Base-by-base conservation (phyloP, 2,888 invertebrate genomes). In the Tetheella fluctuosa region DNA sequence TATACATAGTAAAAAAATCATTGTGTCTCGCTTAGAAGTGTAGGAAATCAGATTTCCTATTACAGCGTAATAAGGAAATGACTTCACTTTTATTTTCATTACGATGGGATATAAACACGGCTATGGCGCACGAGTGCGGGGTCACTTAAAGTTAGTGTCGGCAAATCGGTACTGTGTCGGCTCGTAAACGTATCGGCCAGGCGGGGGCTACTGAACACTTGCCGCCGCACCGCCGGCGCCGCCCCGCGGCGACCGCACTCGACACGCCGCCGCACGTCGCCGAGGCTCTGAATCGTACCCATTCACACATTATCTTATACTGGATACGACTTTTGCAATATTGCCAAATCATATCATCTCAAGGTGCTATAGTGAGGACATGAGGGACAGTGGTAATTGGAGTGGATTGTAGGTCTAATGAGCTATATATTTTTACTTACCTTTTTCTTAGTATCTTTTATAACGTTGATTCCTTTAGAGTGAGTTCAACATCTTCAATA, bases 171-270 rank as follows among this genome's bases (percentile, higher is more conserved):
- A 48, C 48, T 48, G 48, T 88, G 90, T 86, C 88, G 87, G 89
- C 90, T 90, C 90, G 91, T 91, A 91, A 91, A 90, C 89, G 91
- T 91, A 91, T 88, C 89, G 88, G 85, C 77, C 79, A 80, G 77
- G 81, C 84, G 79, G 81, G 79, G 82, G 84, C 84, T 84, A 81
- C 84, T 78, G 81, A 71, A 70, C 76, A 79, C 80, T 73, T 78
- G 77, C 76, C 73, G 73, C 68, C 68, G 72, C 69, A 64, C 65
- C 64, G 66, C 67, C 55, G 61, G 68, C 69, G 71, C 82, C 85
- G 87, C 90, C 91, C 91, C 91, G 90, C 90, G 90, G 92, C 91
- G 91, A 91, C 91, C 92, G 90, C 91, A 90, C 90, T 90, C 91
- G 89, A 89, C 92, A 89, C 90, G 91, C 88, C 78, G 86, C 85